phyloP scores from a whole-genome alignment of 2,888 invertebrate species.

The Orchesella flavescens region DNA sequence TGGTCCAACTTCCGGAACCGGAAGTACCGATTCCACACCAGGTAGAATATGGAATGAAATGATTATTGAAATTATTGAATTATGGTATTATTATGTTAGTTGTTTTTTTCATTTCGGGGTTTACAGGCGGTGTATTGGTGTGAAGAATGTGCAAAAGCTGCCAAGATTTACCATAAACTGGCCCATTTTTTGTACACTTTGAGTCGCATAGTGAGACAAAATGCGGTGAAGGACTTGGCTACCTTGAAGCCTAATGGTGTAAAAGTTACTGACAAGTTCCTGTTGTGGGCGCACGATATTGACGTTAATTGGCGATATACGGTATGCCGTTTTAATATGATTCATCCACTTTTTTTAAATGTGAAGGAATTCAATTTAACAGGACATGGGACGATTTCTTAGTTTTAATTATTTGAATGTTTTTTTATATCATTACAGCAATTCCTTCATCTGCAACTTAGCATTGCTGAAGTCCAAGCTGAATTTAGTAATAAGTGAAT shows the following conservation, averaged over 20 bases:
- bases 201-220: background rate
- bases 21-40: too few relatives aligned
- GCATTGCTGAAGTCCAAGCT: background rate
- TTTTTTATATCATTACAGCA: background rate
- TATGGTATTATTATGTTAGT: too few relatives aligned
- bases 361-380: too few relatives aligned
- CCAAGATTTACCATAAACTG: background rate
- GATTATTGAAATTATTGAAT: too few relatives aligned
- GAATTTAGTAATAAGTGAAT: too few relatives aligned
- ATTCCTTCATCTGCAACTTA: constrained; percentile 10
- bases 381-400: too few relatives aligned
- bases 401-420: too few relatives aligned
- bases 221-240: background rate
- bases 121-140: background rate
- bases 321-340: background rate
- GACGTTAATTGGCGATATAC: constrained; percentile 9
- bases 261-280: background rate
- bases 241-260: background rate
- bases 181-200: background rate
- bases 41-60: too few relatives aligned
- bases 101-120: background rate
- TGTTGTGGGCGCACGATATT: background rate
- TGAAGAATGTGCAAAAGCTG: background rate
- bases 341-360: too few relatives aligned
- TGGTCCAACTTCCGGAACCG: too few relatives aligned